Base-by-base conservation (phyloP, 2,888 invertebrate genomes). In the Taenaris catops region DNA sequence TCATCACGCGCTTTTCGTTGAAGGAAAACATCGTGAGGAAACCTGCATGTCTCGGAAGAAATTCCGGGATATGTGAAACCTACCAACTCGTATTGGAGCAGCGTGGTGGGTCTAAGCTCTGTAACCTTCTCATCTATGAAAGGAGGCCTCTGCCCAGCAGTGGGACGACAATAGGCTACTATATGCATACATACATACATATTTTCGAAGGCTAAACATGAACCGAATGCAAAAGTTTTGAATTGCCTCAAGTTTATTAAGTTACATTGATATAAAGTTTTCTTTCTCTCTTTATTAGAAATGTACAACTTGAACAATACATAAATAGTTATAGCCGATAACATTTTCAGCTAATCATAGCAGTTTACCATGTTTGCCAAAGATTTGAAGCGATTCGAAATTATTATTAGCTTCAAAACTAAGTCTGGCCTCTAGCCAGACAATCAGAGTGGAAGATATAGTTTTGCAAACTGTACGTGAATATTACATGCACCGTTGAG, bases 401-500 rank as follows among this genome's bases (percentile, higher is more conserved):
- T 34, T 38, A 42, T 34, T 31, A 42, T 41, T 34, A 31, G 20
- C 27, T 34, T 34, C 34, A 38, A 31, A 37, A 37, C 28, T 29
- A 24, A 26, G 31, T 11, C 40, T 44, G 44, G 44, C 40, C 26
- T 6, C 23, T 14, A 24, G 44, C 44, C 44, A 44, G 37, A 29
- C 34, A 37, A 34, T 37, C 34, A 34, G 19, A 29, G 19, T 32
- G 25, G 20, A 24, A 31, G 40, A 37, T 34, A 37, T 24, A 40
- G 41, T 44, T 44, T 43, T 27, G 24, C 34, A 14, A 40, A 37
- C 31, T 44, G 34, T 25, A 41, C 37, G 24, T 18, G 44, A 38
- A 40, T 32, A 38, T 41, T 44, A 44, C 31, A 27, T 11, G 44
- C 37, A 34, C 31, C 10, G 41, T 25, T 41, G 24, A 41, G 34